phyloP scores from a whole-genome alignment of 2,113 vertebrate genomes.

The Chaetura pelagica region DNA sequence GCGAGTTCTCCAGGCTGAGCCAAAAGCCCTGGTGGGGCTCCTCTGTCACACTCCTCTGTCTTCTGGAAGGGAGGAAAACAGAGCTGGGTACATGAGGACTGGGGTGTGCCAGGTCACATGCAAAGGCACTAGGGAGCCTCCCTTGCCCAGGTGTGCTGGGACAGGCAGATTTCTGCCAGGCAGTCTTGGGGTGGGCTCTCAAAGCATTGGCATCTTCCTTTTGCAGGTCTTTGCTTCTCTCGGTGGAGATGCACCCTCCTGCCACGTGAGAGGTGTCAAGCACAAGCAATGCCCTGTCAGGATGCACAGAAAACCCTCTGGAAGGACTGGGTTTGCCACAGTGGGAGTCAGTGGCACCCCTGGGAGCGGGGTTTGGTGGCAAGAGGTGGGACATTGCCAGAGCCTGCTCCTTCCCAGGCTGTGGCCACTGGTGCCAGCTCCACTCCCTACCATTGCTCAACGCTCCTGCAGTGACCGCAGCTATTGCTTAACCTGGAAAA shows the following conservation, averaged over 20 bases:
- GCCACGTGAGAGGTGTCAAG: accelerated
- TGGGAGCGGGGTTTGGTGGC: neutral
- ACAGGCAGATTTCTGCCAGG: neutral
- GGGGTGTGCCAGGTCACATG: neutral
- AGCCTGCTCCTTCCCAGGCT: accelerated
- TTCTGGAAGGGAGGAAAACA: neutral
- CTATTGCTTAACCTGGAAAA: neutral
- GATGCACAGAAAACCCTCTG: neutral
- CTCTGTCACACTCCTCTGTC: accelerated
- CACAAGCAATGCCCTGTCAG: neutral
- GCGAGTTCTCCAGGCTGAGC: neutral
- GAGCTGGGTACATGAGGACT: neutral
- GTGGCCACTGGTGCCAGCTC: accelerated
- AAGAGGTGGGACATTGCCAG: accelerated
- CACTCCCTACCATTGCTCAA: neutral
- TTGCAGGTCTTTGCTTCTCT: neutral
- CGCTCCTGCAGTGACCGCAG: accelerated
- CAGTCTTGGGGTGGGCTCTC: accelerated
- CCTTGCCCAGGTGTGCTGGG: accelerated
- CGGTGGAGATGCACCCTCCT: neutral
- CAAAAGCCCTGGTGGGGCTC: neutral
- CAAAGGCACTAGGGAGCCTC: neutral
- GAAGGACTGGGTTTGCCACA: neutral
- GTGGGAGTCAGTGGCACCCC: accelerated
- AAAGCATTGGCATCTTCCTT: neutral